Percentiles rank a stretch among this genome's conserved stretches.
phyloP scores from a whole-genome alignment of 2,797 vertebrate species.

The Anniella stebbinsi region DNA sequence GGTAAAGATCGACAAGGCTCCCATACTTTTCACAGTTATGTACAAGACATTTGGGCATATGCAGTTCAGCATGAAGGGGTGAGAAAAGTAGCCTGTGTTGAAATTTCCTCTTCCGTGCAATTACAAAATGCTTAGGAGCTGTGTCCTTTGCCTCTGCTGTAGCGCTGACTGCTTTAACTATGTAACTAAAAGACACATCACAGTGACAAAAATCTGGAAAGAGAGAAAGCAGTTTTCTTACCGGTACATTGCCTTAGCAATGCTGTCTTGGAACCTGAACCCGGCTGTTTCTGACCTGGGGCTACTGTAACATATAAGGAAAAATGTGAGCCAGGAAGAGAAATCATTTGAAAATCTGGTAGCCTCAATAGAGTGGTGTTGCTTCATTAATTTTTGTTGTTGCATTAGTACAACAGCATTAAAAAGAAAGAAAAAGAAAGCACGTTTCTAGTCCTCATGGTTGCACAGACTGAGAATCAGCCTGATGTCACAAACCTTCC shows the following conservation, averaged over 20 bases:
- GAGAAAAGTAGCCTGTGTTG: background rate
- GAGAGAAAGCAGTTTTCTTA: constrained; percentile 15
- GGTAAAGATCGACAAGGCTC: background rate
- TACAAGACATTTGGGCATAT: background rate
- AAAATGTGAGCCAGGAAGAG: background rate
- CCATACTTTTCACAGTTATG: background rate
- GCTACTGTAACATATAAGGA: constrained; percentile 12
- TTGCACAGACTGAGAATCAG: background rate
- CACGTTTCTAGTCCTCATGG: background rate
- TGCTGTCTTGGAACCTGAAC: constrained; percentile 28
- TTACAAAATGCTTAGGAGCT: background rate
- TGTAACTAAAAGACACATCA: background rate
- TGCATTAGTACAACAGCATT: background rate
- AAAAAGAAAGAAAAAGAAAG: background rate
- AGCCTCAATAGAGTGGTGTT: too few species aligned
- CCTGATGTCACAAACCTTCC: background rate
- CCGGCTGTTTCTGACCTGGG: constrained; percentile 16
- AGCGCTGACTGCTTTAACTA: background rate
- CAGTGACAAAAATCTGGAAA: background rate
- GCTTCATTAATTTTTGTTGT: background rate
- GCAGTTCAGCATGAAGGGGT: background rate
- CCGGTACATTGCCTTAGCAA: constrained; percentile 43
- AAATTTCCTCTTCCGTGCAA: background rate
- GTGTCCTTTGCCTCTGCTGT: background rate
- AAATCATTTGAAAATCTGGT: background rate